Evolutionary conservation across 2,797 vertebrate genomes (phyloP), one percentile per base, ranked within the genome.

Genomic region (Kryptolebias ocellatus): DNA sequence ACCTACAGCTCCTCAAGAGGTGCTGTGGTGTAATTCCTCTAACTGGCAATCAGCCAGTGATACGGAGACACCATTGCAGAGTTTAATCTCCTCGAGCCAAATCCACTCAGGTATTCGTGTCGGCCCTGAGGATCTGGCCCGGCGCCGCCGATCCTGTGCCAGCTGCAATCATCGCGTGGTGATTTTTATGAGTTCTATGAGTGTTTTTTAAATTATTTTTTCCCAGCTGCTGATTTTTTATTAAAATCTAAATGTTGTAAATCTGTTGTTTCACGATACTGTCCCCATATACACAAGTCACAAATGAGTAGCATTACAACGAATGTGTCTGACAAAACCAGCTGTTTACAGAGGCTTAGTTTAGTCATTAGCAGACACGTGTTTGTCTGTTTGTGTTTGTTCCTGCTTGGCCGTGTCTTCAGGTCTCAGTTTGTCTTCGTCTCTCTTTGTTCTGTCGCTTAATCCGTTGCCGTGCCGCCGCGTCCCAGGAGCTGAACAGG

Each of bases 401-500:
- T 12, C 5, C 20, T 10, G 31, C 31, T 1, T 18, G 4, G 34
- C 8, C 0, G 3, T 57, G 4, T 73, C 15, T 12, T 12, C 50
- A 2, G 7, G 46, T 50, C 42, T 61, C 24, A 14, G 29, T 45
- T 58, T 76, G 24, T 54, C n/a, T 18, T 57, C 15, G 5, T 50
- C 10, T 64, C 0, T 69, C n/a, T 39, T 45, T 44, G 2, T 44
- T 39, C 11, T 28, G 6, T 16, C 60, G 42, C 53, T 65, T 14
- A 7, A 9, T 55, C 9, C 66, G 39, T 60, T 50, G 6, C 8
- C 70, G 34, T 78, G 8, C 37, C 16, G 4, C 46, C 65, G 7
- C 51, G 1, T 69, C 31, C 20, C 72, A 98, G 97, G 97, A 98
- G 73, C 92, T 94, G 77, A 96, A 98, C 93, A 90, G 96, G 84